Base-by-base conservation (phyloP, 2,113 vertebrate genomes). In the Stegastes partitus region DNA sequence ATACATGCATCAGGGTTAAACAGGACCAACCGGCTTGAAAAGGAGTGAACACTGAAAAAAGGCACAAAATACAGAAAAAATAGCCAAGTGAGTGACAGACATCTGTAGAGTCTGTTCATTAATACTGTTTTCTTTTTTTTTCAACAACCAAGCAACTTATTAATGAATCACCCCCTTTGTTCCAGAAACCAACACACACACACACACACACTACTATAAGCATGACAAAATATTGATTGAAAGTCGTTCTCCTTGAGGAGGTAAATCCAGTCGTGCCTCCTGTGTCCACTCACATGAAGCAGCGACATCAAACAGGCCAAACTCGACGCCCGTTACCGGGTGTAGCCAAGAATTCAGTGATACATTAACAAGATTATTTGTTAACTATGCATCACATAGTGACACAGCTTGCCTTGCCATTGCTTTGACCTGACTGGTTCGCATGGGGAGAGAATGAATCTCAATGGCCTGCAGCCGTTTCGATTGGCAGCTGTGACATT, bases 401-500 rank as follows among this genome's bases (percentile, higher is more conserved):
- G 81, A 88, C 81, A 84, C 84, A 84, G 75, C 84, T 79, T 61
- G 87, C 81, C 79, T 89, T 87, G 88, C 90, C 89, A 81, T 89
- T 72, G 81, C 88, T 88, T 68, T 87, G 90, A 94, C 87, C 91
- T 86, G 67, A 87, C 76, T 80, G 90, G 74, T 88, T 87, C 77
- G 75, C 81, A 68, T 66, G 21, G 58, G 68, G 74, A 86, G 77
- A 78, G 67, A 64, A 51, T 7, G 74, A 53, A 69, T 62, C 74
- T 82, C 77, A 84, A 86, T 87, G 91, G 88, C 80, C 68, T 10
- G n/a, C 73, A 68, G 79, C 47, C 12, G 2, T 67, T 85, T 64
- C 18, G 62, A 93, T 77, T 88, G 92, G 89, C 91, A 89, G 88
- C 80, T 74, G 44, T 92, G 92, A 93, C 89, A 89, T 93, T 93